Percentiles rank a stretch among this genome's conserved stretches.
These are phyloP conservation scores for Dallia pectoralis DNA, from an alignment of 2,797 vertebrate species.

Conservation along the genomic window DNA sequence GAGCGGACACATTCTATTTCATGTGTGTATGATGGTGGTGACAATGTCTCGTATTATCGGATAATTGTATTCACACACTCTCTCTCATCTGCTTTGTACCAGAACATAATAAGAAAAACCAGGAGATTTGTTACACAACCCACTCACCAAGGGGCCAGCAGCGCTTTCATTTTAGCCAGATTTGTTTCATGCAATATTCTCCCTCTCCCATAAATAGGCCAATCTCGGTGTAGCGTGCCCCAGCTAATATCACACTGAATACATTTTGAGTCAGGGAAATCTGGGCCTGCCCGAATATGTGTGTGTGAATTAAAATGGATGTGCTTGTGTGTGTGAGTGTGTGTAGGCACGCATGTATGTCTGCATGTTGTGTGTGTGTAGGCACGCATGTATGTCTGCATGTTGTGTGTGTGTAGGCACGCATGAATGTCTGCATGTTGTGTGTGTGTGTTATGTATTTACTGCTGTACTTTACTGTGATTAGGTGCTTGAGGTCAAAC, in stretches of 20 bases:
- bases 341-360: not conserved
- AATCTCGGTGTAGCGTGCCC: not conserved
- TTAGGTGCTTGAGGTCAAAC: not conserved
- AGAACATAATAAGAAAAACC: conserved; percentile 50
- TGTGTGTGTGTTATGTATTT: conserved; percentile 12
- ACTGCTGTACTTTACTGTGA: conserved; percentile 29
- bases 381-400: not conserved
- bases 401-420: conserved; percentile 11
- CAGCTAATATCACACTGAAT: not conserved
- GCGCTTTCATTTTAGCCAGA: conserved; percentile 50
- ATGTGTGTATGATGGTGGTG: conserved; percentile 11
- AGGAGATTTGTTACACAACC: conserved; percentile 51
- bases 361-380: not conserved
- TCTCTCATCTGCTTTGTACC: conserved; percentile 48
- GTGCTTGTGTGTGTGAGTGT: conserved; percentile 10
- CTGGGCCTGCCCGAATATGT: not conserved
- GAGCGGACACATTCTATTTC: not conserved
- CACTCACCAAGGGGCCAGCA: conserved; percentile 35
- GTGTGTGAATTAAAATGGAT: too few species aligned
- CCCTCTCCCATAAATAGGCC: conserved; percentile 14
- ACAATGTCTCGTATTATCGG: conserved; percentile 15
- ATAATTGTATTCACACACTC: conserved; percentile 34
- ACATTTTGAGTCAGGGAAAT: not conserved
- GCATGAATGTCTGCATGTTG: conserved; percentile 9
- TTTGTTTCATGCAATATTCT: conserved; percentile 27